phyloP scores from a whole-genome alignment of 2,888 invertebrate genomes.

The Lymantria dispar region DNA sequence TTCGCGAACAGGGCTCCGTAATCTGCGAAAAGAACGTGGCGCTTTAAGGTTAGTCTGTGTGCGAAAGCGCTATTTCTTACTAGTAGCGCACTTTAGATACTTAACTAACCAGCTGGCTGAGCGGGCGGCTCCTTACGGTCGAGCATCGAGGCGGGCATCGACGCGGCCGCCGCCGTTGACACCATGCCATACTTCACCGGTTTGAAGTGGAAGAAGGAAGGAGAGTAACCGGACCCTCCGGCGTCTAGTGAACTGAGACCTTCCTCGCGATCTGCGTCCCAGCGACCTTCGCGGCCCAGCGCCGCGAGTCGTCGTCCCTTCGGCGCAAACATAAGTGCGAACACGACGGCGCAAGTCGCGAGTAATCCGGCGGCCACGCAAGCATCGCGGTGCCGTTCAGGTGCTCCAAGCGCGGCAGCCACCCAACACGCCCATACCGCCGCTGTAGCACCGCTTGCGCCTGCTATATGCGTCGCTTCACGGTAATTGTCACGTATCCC shows the following conservation, averaged over 20 bases:
- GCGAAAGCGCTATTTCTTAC: conserved; percentile 73
- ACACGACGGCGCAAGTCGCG: conserved; percentile 91
- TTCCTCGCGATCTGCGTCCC: conserved; percentile 91
- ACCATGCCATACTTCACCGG: conserved; percentile 91
- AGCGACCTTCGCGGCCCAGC: conserved; percentile 93
- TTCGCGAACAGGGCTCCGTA: conserved; percentile 72
- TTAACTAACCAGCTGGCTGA: conserved; percentile 83
- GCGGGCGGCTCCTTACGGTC: conserved; percentile 81
- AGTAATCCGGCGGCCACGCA: conserved; percentile 95
- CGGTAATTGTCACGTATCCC: conserved; percentile 96
- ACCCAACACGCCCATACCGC: conserved; percentile 94
- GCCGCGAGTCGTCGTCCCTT: conserved; percentile 96
- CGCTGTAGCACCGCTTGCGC: conserved; percentile 92
- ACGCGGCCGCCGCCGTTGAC: conserved; percentile 70
- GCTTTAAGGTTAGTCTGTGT: conserved; percentile 58
- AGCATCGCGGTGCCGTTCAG: conserved; percentile 91
- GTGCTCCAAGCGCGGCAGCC: conserved; percentile 90
- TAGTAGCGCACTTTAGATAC: conserved; percentile 76
- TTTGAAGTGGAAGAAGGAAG: conserved; percentile 96
- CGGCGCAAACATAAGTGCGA: conserved; percentile 96
- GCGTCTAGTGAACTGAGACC: conserved; percentile 90
- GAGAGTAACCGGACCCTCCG: conserved; percentile 92
- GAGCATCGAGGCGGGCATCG: conserved; percentile 65
- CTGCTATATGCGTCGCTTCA: conserved; percentile 95
- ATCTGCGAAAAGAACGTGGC: conserved; percentile 73